Base-by-base conservation (phyloP, 2,888 invertebrate species). In the Dermolepida albohirtum region DNA sequence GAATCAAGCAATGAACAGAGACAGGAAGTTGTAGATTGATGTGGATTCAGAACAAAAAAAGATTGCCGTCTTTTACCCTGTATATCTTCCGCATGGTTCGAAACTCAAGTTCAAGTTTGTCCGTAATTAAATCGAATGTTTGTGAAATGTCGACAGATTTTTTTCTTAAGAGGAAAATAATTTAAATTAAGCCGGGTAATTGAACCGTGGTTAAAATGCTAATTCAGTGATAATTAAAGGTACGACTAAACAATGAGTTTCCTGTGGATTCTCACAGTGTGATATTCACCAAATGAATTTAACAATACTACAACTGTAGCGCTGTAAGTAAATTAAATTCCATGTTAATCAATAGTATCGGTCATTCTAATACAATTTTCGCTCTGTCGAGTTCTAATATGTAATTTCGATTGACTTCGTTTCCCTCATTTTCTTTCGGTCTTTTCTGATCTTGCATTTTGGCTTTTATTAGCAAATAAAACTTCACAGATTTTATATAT, bases 351-450 rank as follows among this genome's bases (percentile, higher is more conserved):
- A 62, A 68, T 49, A 49, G 50, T 7, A 62, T 39, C 39, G 16
- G 39, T 14, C 39, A 65, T 44, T 66, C 55, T 70, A 70, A 66
- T 68, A 54, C 51, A 62, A 41, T 70, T 68, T 70, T 70, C 44
- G 34, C 34, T 10, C 6, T 8, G 10, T 1, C 34, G 34, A 34
- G 8, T 34, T 34, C 8, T 34, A 34, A 34, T 10, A 34, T 34
- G 34, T 34, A 34, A 10, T 34, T 5, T 34, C 22, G 22, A 22
- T 22, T 8, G 1, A 34, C 34, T 8, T 34, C 6, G 34, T 6
- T 34, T 34, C 6, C 6, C 6, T 6, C 6, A 6, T 8, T 34
- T 34, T 34, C 6, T 34, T 10, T 6, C 10, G 6, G 8, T 6
- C 10, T 10, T 34, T 34, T 34, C 6, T 34, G 10, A 34, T 6